Evolutionary conservation across 2,888 invertebrate genomes (phyloP), one percentile per base, ranked within the genome.

Genomic region (Spilarctia lutea): DNA sequence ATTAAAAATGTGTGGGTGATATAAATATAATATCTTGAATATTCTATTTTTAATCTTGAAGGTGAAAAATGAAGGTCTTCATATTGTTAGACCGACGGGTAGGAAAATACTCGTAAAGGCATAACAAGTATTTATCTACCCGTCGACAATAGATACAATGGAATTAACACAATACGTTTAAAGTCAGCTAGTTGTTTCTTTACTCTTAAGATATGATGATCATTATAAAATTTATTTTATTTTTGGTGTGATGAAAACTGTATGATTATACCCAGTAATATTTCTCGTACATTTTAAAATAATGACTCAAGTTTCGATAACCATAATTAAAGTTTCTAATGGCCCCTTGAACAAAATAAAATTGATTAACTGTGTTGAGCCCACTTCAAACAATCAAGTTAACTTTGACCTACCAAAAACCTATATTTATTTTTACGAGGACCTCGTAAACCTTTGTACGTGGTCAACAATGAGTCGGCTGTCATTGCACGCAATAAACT

Each of bases 401-500:
- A 86, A 88, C 88, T 91, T 87, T 88, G 89, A 88, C 89, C 90
- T 86, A 84, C 84, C 81, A 84, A 90, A 85, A 89, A 85, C 79
- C 85, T 88, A 88, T 85, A 86, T 86, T 90, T 88, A 88, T 88
- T 91, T 91, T 93, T 93, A 94, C 87, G 91, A 89, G 79, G 77
- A 80, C 82, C 82, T 86, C 86, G 87, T 93, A 92, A 94, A 93
- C 91, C 91, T 91, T 91, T 89, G 88, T 89, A 88, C 88, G 83
- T 85, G 86, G 87, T 89, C 85, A 88, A 90, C 89, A 91, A 92
- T 91, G 89, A 90, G 89, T 86, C 86, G 82, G 85, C 86, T 88
- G 88, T 88, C 89, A 87, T 83, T 86, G 83, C 83, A 82, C 81
- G 86, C 89, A 87, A 89, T 93, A 92, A 93, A 93, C 90, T 87